Evolutionary conservation across 23 tunicate genomes (phyloP).

Genomic region (Corella eumyota): DNA sequence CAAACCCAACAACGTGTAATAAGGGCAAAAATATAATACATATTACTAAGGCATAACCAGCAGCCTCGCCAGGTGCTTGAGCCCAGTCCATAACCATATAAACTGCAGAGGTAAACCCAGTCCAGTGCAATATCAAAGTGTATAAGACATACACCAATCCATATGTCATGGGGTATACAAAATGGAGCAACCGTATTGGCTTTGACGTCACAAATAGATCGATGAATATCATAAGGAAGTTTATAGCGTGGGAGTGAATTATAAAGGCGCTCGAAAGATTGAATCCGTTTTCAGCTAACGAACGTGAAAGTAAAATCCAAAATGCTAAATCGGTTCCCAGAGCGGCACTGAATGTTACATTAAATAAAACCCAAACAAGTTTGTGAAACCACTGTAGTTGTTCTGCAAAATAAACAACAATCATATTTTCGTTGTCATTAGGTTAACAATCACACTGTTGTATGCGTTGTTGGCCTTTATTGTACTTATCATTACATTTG

Average conservation of each 20-base stretch:
- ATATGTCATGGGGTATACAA: slow-evolving; percentile 23
- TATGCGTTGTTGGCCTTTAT: too few relatives aligned
- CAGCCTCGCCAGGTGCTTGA: slow-evolving; percentile 17
- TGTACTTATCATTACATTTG: too few relatives aligned
- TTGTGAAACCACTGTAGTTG: slow-evolving; percentile 44
- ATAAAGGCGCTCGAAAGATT: slow-evolving; percentile 19
- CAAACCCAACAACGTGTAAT: slow-evolving; percentile 23
- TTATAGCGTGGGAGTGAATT: slow-evolving; percentile 52
- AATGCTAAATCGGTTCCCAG: slow-evolving; percentile 27
- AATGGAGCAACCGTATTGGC: slow-evolving; percentile 48
- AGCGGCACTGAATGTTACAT: slow-evolving; percentile 12
- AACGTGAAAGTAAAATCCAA: slow-evolving; percentile 44
- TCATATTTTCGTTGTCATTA: not conserved
- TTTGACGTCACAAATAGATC: slow-evolving; percentile 19
- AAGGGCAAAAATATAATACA: slow-evolving; percentile 24
- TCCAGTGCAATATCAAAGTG: slow-evolving; percentile 50
- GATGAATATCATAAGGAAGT: slow-evolving; percentile 27
- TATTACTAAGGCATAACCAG: slow-evolving; percentile 3
- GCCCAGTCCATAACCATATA: slow-evolving; percentile 52
- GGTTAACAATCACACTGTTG: not conserved
- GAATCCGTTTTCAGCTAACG: not conserved
- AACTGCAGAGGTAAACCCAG: slow-evolving; percentile 31
- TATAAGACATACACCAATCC: slow-evolving; percentile 38
- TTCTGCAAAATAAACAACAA: not conserved
- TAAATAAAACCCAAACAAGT: slow-evolving; percentile 35